Conservation (phyloP, 2,113 vertebrate species). For the Felis catus region F.catus_Fca126_mat1.0 CM031419.1:137609501-137610000, state of each 20-base stretch:
- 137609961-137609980: background rate
- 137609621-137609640: background rate
- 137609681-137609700: background rate
- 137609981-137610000: background rate
- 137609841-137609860: background rate
- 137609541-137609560: background rate
- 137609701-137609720: background rate
- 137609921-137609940: background rate
- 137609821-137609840: background rate
- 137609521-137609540: background rate
- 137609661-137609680: background rate
- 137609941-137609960: background rate
- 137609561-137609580: background rate
- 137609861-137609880: background rate
- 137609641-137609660: background rate
- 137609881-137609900: background rate
- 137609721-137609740: background rate
- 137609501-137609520: background rate
- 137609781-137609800: background rate
- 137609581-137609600: background rate
- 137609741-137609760: background rate
- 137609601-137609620: background rate
- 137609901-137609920: background rate
- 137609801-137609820: background rate
- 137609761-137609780: background rate